Conservation (phyloP, 1,140 invertebrate genomes). For the Sipha flava region DNA sequence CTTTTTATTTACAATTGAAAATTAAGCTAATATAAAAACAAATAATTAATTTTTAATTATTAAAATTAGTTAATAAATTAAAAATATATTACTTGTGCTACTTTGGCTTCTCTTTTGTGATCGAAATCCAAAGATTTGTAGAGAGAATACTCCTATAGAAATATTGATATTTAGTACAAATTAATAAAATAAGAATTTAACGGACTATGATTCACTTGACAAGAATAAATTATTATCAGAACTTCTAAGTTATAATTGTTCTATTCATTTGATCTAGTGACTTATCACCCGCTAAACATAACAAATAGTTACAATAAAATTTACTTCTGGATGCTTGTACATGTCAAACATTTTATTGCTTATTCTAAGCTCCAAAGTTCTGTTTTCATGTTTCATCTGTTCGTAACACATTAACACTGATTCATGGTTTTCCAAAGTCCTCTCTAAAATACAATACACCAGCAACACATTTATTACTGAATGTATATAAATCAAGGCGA, state of each 20-base stretch:
- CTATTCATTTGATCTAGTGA: too few relatives aligned
- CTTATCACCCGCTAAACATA: too few relatives aligned
- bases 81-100: not conserved
- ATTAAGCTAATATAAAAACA: too few relatives aligned
- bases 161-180: not conserved
- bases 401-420: not conserved
- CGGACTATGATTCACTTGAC: too few relatives aligned
- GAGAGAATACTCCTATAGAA: not conserved
- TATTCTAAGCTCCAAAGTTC: not conserved
- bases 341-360: not conserved
- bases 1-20: too few relatives aligned
- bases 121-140: not conserved
- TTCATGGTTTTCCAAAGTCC: slow-evolving; percentile 12
- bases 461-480: not conserved
- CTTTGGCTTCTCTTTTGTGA: not conserved
- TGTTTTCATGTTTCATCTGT: not conserved
- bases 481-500: not conserved
- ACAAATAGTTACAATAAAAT: not conserved
- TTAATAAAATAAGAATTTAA: too few relatives aligned
- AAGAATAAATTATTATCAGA: too few relatives aligned
- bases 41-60: not conserved
- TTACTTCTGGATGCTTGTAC: not conserved
- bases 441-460: not conserved
- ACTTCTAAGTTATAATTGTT: too few relatives aligned
- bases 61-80: too few relatives aligned